Percentiles rank a stretch among this genome's conserved stretches.
phyloP scores from a whole-genome alignment of 2,113 vertebrate genomes.

The Prinia subflava region DNA sequence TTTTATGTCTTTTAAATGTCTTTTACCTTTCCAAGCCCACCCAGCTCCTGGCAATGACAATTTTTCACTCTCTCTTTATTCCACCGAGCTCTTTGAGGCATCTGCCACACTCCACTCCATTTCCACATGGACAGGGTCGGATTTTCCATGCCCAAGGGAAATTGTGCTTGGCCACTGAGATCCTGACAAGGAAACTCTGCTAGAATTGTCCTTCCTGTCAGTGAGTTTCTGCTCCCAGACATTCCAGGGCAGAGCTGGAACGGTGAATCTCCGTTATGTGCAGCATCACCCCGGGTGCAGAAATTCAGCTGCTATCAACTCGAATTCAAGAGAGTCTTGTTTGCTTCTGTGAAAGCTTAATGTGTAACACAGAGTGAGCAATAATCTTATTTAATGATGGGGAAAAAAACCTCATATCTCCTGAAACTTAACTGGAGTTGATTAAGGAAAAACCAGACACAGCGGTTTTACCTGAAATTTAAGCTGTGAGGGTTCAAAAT shows the following conservation, averaged over 20 bases:
- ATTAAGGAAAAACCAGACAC: background rate
- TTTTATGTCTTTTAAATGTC: too few species aligned
- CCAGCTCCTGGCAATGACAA: rapidly evolving
- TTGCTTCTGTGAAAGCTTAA: background rate
- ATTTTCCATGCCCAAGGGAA: background rate
- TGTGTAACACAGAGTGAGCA: background rate
- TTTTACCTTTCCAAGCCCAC: background rate
- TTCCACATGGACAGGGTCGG: background rate
- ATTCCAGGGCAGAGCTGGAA: background rate
- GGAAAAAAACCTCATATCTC: background rate
- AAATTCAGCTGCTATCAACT: background rate
- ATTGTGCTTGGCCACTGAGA: background rate
- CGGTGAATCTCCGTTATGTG: background rate
- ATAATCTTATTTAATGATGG: background rate
- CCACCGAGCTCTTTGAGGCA: background rate
- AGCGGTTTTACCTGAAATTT: background rate
- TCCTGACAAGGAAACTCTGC: background rate
- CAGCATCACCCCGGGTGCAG: background rate
- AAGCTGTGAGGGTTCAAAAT: background rate
- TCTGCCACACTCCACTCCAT: background rate
- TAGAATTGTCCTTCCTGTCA: rapidly evolving
- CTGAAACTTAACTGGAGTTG: background rate
- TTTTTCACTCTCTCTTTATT: background rate
- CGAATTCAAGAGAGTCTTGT: background rate
- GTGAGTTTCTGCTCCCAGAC: background rate